Evolutionary conservation across 2,797 vertebrate species (phyloP).

Genomic region (Lycodopsis pacificus): DNA sequence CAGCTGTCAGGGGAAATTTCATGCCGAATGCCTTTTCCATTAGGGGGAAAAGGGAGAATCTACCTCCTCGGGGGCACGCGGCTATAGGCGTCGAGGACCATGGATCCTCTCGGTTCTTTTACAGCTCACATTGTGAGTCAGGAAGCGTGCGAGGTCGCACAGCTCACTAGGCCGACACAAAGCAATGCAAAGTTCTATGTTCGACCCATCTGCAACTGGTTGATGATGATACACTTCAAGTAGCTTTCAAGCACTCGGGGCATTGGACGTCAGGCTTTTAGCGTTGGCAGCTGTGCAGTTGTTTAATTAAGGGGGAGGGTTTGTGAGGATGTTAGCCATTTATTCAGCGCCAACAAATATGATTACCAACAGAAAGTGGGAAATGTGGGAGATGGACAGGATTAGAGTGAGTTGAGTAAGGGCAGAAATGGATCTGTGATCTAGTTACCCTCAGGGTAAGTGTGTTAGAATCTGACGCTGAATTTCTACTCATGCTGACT

Average conservation of each 20-base stretch:
- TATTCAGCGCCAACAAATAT: constrained; percentile 56
- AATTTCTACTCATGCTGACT: constrained; percentile 31
- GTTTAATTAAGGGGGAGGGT: constrained; percentile 14
- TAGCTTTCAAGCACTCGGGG: background rate
- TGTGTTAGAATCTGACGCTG: constrained; percentile 47
- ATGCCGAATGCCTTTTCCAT: constrained; percentile 78
- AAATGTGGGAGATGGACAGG: constrained; percentile 46
- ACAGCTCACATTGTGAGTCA: constrained; percentile 49
- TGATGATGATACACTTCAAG: constrained; percentile 28
- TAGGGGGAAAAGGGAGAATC: constrained; percentile 69
- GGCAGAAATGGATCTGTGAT: constrained; percentile 53
- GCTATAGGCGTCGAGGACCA: constrained; percentile 48
- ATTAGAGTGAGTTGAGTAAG: constrained; percentile 36
- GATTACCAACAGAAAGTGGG: constrained; percentile 50
- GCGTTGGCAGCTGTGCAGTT: constrained; percentile 3
- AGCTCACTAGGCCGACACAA: constrained; percentile 23
- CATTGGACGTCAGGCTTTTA: background rate
- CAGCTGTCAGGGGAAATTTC: constrained; percentile 78
- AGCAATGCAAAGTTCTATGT: constrained; percentile 15
- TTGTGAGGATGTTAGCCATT: constrained; percentile 42
- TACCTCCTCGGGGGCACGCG: constrained; percentile 35
- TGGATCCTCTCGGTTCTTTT: constrained; percentile 52
- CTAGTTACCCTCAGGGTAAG: constrained; percentile 53
- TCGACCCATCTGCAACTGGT: constrained; percentile 5
- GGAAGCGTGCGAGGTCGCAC: constrained; percentile 20